Base-by-base conservation (phyloP, 2,113 vertebrate species). In the Nesogale talazaci region DNA sequence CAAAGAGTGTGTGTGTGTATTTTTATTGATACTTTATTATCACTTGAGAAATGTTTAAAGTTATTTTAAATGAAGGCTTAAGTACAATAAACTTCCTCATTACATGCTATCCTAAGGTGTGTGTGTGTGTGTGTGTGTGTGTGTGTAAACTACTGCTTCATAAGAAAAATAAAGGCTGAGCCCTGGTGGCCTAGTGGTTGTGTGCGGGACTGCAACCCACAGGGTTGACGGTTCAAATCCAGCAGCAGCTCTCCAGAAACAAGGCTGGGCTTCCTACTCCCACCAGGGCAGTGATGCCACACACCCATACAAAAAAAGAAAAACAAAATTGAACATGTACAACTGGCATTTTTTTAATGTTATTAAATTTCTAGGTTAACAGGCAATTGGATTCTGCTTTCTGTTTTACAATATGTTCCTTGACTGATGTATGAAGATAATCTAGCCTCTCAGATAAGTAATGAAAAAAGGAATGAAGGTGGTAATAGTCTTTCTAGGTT, bases 61-160 rank as follows among this genome's bases (percentile, higher is more conserved):
- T 67, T 67, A 38, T 52, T 92, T 74, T 56, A 91, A 91, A n/a
- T n/a, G 61, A 89, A 79, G n/a, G 36, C 56, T n/a, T 76, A 76
- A 75, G 40, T 76, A 67, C 57, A 86, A 57, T 40, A 67, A 76
- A 36, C 46, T 27, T 46, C 42, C 42, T 46, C 15, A 59, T 38
- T 74, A 42, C 25, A n/a, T n/a, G 25, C 36, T 90, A 46, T 46
- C 42, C 42, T 46, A 83, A 76, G n/a, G 36, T 78, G 5, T 46
- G 79, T 74, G n/a, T n/a, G n/a, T n/a, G n/a, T n/a, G n/a, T n/a
- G n/a, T n/a, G n/a, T n/a, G n/a, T n/a, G n/a, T n/a, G n/a, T n/a
- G n/a, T n/a, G n/a, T n/a, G n/a, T n/a, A n/a, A n/a, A n/a, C n/a
- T n/a, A n/a, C n/a, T n/a, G n/a, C n/a, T n/a, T n/a, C n/a, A n/a